Conservation (phyloP, 2,888 invertebrate genomes). For the Brachylomia viminalis region DNA sequence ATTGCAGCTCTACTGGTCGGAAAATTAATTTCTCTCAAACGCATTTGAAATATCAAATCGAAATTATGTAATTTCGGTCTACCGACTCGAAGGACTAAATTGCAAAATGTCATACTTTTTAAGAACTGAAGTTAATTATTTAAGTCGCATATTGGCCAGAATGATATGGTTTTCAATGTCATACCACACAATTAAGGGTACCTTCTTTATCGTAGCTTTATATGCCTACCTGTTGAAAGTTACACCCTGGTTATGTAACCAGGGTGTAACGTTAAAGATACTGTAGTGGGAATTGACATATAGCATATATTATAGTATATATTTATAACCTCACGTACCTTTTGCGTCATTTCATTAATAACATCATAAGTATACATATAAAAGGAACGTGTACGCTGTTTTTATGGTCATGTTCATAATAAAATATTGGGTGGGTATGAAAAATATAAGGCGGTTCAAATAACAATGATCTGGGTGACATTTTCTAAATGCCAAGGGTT, state of each 20-base stretch:
- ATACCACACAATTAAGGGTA: not conserved
- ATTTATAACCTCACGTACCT: constrained; percentile 4
- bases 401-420: constrained; percentile 44
- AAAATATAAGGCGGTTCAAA: constrained; percentile 41
- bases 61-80: constrained; percentile 7
- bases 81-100: constrained; percentile 5
- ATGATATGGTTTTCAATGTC: constrained; percentile 5
- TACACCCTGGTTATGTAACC: not conserved
- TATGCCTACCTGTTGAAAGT: not conserved
- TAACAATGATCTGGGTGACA: constrained; percentile 54
- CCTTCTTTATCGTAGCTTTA: not conserved
- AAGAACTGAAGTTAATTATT: not conserved
- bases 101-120: not conserved
- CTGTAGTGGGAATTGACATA: no score
- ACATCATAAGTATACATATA: constrained; percentile 11
- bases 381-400: constrained; percentile 14
- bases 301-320: no score
- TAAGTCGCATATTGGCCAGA: not conserved
- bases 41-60: constrained; percentile 17
- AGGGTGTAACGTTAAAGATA: no score
- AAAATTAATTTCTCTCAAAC: constrained; percentile 19
- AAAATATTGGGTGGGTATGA: constrained; percentile 38
- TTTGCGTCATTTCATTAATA: constrained; percentile 27
- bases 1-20: constrained; percentile 18
- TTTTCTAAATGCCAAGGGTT: constrained; percentile 55